Percentiles rank a stretch among this genome's conserved stretches.
phyloP scores from a whole-genome alignment of 2,888 invertebrate genomes.

The Caenorhabditis japonica region DNA sequence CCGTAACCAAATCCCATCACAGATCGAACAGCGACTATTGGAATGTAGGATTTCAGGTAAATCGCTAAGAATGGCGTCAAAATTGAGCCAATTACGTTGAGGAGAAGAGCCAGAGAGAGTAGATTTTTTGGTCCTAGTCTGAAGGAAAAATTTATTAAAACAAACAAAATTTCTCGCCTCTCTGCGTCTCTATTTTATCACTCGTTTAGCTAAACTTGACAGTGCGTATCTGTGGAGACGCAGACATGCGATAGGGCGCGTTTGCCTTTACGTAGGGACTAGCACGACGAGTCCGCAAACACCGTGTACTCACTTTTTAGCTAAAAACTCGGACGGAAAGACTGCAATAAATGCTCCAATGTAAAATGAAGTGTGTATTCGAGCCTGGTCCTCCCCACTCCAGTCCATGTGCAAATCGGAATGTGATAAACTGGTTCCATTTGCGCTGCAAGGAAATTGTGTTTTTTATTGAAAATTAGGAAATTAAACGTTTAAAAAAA shows the following conservation, averaged over 20 bases:
- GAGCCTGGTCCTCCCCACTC: slow-evolving; percentile 65
- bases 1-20: slow-evolving; percentile 73
- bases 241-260: too few relatives aligned
- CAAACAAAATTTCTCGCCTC: too few relatives aligned
- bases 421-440: slow-evolving; percentile 15
- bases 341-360: slow-evolving; percentile 69
- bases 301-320: slow-evolving; percentile 56
- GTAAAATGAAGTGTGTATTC: slow-evolving; percentile 72
- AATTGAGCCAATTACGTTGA: slow-evolving; percentile 63
- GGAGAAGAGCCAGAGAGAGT: slow-evolving; percentile 59
- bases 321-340: slow-evolving; percentile 63
- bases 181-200: too few relatives aligned
- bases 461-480: not conserved
- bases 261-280: too few relatives aligned
- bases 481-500: not conserved
- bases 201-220: too few relatives aligned
- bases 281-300: too few relatives aligned
- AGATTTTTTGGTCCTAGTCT: slow-evolving; percentile 69
- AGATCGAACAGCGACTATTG: slow-evolving; percentile 56
- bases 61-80: slow-evolving; percentile 63
- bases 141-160: too few relatives aligned
- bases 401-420: slow-evolving; percentile 60
- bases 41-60: slow-evolving; percentile 49
- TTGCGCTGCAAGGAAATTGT: slow-evolving; percentile 20
- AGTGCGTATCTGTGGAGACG: too few relatives aligned